A percentile compares a stretch with the other conserved stretches of the same genome.
phyloP scores from a whole-genome alignment of 2,888 invertebrate genomes.

The Lasioglossum malachurum region DNA sequence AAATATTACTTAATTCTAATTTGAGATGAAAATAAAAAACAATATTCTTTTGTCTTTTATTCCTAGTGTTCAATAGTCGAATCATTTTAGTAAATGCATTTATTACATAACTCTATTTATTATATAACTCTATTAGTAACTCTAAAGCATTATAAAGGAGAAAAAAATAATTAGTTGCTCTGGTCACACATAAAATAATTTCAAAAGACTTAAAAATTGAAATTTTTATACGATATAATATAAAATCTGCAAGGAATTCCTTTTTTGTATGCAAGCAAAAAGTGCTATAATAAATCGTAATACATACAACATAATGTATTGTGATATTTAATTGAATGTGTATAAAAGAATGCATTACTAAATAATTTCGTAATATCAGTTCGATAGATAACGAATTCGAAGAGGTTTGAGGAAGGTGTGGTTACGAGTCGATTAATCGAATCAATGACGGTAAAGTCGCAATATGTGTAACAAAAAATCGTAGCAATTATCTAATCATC shows the following conservation, averaged over 20 bases:
- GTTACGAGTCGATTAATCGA: background rate
- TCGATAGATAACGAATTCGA: background rate
- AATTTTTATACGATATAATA: background rate
- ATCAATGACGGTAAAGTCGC: background rate
- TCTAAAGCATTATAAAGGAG: background rate
- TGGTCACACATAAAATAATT: background rate
- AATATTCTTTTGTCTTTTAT: background rate
- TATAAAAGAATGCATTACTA: no score
- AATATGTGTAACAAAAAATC: background rate
- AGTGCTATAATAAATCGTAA: background rate
- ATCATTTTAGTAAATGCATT: background rate
- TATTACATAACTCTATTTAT: no score
- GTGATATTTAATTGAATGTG: no score
- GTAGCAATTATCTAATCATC: background rate
- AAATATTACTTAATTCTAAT: background rate
- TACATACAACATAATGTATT: background rate
- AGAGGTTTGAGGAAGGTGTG: background rate
- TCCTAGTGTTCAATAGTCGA: background rate
- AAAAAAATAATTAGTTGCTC: background rate
- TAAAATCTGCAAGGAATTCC: no score
- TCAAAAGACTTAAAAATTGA: background rate
- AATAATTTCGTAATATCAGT: background rate
- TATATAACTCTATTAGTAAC: no score
- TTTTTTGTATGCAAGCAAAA: no score
- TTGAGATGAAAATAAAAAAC: no score